Conservation (phyloP, 2,797 vertebrate species). For the Loris lydekkerianus region DNA sequence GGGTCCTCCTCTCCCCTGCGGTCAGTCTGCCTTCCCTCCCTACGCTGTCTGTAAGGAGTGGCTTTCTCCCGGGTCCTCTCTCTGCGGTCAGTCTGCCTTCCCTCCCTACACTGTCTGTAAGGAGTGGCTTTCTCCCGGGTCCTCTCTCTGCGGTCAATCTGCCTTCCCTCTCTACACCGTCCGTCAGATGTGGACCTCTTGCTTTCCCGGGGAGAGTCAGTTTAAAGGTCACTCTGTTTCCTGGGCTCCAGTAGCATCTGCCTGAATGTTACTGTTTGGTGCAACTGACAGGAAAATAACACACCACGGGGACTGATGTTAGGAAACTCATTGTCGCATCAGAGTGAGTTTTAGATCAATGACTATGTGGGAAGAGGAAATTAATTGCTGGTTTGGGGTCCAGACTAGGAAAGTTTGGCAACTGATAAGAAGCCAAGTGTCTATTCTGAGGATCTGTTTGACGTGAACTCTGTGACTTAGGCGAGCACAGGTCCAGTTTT, state of each 20-base stretch:
- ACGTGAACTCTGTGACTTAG: neutral
- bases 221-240: neutral
- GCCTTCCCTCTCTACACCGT: neutral
- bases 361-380: constrained; percentile 40
- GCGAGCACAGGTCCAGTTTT: neutral
- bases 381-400: neutral
- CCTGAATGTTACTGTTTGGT: constrained; percentile 13
- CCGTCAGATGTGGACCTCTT: neutral
- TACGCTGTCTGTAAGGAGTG: too few relatives aligned
- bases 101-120: neutral
- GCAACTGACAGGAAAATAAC: neutral
- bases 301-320: neutral
- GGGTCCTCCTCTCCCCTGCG: neutral
- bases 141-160: neutral
- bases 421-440: neutral
- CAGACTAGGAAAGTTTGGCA: neutral
- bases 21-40: neutral
- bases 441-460: neutral
- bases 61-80: neutral
- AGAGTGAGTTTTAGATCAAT: constrained; percentile 54
- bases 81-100: too few relatives aligned
- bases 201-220: neutral
- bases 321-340: constrained; percentile 24
- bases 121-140: neutral
- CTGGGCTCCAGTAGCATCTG: neutral